Conservation (phyloP, 2,888 invertebrate species). For the Gasteruption jaculator region DNA sequence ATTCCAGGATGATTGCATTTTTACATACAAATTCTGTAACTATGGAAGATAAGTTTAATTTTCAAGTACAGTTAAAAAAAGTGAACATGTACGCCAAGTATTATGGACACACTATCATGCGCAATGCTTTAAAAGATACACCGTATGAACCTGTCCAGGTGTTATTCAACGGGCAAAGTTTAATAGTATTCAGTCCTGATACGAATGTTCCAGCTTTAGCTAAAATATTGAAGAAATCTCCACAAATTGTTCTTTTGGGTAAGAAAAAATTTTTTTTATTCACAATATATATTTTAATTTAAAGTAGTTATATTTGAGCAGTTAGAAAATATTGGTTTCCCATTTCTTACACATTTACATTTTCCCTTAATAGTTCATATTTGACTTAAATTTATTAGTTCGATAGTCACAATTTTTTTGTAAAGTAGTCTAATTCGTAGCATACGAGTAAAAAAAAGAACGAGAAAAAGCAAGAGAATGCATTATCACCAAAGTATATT, state of each 20-base stretch:
- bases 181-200: conserved; percentile 68
- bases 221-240: conserved; percentile 66
- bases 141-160: conserved; percentile 64
- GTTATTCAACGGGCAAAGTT: conserved; percentile 62
- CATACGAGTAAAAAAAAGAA: too few species aligned
- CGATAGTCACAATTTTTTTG: too few species aligned
- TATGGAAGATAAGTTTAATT: conserved; percentile 62
- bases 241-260: conserved; percentile 70
- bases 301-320: too few species aligned
- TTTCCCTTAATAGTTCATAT: too few species aligned
- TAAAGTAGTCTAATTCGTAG: too few species aligned
- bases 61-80: conserved; percentile 61
- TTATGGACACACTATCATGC: conserved; percentile 64
- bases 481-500: too few species aligned
- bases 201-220: conserved; percentile 60
- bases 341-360: too few species aligned
- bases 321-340: too few species aligned
- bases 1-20: conserved; percentile 68
- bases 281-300: background rate
- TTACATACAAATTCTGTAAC: conserved; percentile 69
- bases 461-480: too few species aligned
- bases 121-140: conserved; percentile 64
- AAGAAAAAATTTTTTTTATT: conserved; percentile 25
- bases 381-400: too few species aligned
- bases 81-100: conserved; percentile 66